Evolutionary conservation across 1,140 invertebrate species (phyloP).

Genomic region (Scaptomyza hsui): DNA sequence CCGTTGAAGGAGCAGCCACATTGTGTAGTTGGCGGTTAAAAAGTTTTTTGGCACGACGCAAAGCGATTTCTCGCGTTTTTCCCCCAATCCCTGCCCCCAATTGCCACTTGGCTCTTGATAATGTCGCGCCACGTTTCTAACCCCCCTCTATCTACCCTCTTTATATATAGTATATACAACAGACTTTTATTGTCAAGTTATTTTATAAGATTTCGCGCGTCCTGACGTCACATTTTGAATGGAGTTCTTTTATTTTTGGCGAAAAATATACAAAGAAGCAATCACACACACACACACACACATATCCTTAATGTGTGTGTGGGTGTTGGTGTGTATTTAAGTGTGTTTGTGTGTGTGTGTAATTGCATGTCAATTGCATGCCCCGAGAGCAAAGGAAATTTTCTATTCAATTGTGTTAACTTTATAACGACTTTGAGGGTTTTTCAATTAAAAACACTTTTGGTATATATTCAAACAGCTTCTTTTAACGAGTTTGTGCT

Average conservation of each 20-base stretch:
- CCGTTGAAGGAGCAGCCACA: constrained; percentile 48
- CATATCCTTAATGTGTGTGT: constrained; percentile 6
- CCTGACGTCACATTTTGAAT: constrained; percentile 46
- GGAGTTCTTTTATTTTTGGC: constrained; percentile 26
- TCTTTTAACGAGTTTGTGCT: not conserved
- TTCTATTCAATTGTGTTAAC: constrained; percentile 60
- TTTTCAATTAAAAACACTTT: not conserved
- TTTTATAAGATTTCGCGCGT: constrained; percentile 71
- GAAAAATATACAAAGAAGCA: constrained; percentile 49
- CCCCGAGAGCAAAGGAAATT: constrained; percentile 36
- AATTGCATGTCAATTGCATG: constrained; percentile 81
- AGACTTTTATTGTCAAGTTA: constrained; percentile 56
- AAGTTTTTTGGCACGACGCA: constrained; percentile 72
- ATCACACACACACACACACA: constrained; percentile 1
- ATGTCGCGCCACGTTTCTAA: constrained; percentile 50
- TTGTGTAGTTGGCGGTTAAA: constrained; percentile 70
- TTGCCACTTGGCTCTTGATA: constrained; percentile 63
- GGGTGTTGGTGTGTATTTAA: constrained; percentile 4
- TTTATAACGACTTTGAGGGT: constrained; percentile 40
- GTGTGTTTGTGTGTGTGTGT: constrained; percentile 36
- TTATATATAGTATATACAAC: constrained; percentile 3
- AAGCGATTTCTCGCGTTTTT: constrained; percentile 74
- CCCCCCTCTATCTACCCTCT: not conserved
- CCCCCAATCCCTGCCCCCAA: constrained; percentile 16
- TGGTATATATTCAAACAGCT: not conserved